Evolutionary conservation across 2,113 vertebrate species (phyloP), one percentile per base, ranked within the genome.

Genomic region (Petrocephalus microphthalmus): DNA sequence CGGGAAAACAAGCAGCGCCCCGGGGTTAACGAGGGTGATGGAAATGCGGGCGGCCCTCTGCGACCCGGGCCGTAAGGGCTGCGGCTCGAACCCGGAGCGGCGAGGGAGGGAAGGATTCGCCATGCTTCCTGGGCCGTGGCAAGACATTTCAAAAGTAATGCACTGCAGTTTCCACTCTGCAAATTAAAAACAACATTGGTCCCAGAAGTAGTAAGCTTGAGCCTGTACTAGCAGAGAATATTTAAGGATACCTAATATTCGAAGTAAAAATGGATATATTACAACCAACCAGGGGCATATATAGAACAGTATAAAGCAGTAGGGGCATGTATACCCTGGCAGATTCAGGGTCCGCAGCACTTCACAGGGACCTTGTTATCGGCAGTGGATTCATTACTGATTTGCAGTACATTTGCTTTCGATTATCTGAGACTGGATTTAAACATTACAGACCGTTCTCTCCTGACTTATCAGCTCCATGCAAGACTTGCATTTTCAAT

Each of bases 1-100:
- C 33, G 10, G 20, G 57, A 84, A 53, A 88, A 87, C 60, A 85
- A 89, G 87, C 42, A 7, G 22, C 22, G 86, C 85, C 53, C 54
- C 51, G 45, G 25, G 87, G 81, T 51, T 54, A 22, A n/a, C 60
- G 54, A 22, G 42, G 74, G 6, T 47, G 20, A 10, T 81, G 56
- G 67, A 89, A 29, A 49, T 49, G 45, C 49, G 42, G 7, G 42
- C 15, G 71, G 45, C 2, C n/a, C 83, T 60, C 78, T 51, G 15
- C n/a, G 49, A 17, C 22, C n/a, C 71, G 22, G 7, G 81, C 20
- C 45, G 2, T 0, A 13, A 20, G 20, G 19, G 10, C 19, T 0
- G n/a, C 22, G 19, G 2, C 64, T 52, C 45, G 83, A 13, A 64
- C 7, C 42, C 29, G 84, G 78, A 74, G 8, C 64, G 33, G 19